Evolutionary conservation across 1,140 invertebrate species (phyloP), one percentile per base, ranked within the genome.

Genomic region (Drosophila ironensis): DNA sequence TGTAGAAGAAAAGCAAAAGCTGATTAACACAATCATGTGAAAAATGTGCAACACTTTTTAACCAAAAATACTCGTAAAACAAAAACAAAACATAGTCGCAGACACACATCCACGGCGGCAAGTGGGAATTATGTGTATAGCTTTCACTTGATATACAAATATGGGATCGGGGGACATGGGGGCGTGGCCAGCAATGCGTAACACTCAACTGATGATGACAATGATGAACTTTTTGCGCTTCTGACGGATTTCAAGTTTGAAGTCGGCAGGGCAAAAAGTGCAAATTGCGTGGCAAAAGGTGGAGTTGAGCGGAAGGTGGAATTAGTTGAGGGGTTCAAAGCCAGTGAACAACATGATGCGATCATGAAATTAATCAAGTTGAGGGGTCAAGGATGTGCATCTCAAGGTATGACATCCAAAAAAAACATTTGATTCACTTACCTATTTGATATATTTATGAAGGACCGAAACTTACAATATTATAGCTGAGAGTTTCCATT

Each of bases 21-120:
- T 72, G 61, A 82, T 82, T 82, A 76, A 69, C 77, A 82, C 77
- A 76, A 82, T 82, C 56, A 77, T 82, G 77, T 77, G 72, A 82
- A 82, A 76, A 82, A 77, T 72, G 72, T 72, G 61, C 77, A 64
- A 51, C 42, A 51, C 54, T 76, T 50, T 69, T 81, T 50, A 53
- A 42, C 72, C 48, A 81, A 59, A 81, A 75, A 81, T 61, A 80
- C n/a, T n/a, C n/a, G n/a, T n/a, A n/a, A 50, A 47, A 59, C 52
- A 66, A 64, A 63, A 69, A 68, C 59, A 47, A 45, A 27, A 61
- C 3, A 4, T 4, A 37, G 22, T 9, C 37, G 17, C 1, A 17
- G 24, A 53, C 25, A 25, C 41, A 20, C 1, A 40, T 33, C 11
- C 9, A 22, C 20, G 40, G 16, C 12, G 47, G 52, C 38, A 7